phyloP scores from a whole-genome alignment of 2,888 invertebrate species.

The Lampropteryx suffumata region DNA sequence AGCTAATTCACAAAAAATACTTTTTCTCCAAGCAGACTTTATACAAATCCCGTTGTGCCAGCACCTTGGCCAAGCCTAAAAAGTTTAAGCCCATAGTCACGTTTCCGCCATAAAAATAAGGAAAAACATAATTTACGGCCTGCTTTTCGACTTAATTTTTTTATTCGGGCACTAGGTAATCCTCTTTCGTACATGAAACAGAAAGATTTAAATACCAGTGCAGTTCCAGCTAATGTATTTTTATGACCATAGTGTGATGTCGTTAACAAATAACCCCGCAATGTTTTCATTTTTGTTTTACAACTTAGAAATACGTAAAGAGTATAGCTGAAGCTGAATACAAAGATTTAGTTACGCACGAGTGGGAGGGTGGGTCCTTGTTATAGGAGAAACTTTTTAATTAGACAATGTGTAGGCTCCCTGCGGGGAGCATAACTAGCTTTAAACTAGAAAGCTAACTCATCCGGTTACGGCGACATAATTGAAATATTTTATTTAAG shows the following conservation, averaged over 20 bases:
- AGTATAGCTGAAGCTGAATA: too few species aligned
- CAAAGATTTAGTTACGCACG: too few species aligned
- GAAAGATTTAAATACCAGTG: slow-evolving; percentile 19
- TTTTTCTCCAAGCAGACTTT: slow-evolving; percentile 8
- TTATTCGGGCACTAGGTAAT: slow-evolving; percentile 23
- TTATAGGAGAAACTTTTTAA: too few species aligned
- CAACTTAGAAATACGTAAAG: too few species aligned
- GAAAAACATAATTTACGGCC: slow-evolving; percentile 30
- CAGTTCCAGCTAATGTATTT: slow-evolving; percentile 8
- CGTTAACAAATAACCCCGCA: background rate
- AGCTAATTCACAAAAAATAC: slow-evolving; percentile 4
- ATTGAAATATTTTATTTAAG: too few species aligned
- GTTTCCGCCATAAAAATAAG: slow-evolving; percentile 33
- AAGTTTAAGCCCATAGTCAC: slow-evolving; percentile 31
- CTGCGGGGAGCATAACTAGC: too few species aligned
- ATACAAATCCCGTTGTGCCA: slow-evolving; percentile 16
- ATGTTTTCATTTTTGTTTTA: background rate
- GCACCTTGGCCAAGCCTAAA: slow-evolving; percentile 27
- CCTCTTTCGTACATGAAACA: slow-evolving; percentile 20
- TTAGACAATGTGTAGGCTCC: too few species aligned
- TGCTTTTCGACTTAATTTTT: slow-evolving; percentile 28
- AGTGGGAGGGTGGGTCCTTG: too few species aligned
- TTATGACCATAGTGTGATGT: background rate
- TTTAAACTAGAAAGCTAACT: too few species aligned
- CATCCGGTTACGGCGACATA: too few species aligned